Conservation (phyloP, 53 echinoderm and acorn worm genomes). For the Zoroaster sp. region DNA sequence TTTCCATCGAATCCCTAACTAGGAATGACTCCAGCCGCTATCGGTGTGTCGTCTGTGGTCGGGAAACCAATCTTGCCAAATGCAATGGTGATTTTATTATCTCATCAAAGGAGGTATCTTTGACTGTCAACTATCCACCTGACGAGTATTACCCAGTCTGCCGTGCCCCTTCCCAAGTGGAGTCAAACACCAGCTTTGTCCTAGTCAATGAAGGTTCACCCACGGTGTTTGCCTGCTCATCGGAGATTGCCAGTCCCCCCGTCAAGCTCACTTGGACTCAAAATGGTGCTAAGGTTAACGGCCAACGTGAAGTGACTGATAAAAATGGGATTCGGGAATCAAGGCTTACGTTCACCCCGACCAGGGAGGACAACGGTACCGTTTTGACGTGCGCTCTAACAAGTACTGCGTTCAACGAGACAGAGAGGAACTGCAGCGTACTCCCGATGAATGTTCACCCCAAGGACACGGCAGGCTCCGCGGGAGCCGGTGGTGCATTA, state of each 20-base stretch:
- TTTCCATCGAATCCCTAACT: neutral
- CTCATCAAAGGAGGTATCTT: neutral
- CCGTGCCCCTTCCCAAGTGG: neutral
- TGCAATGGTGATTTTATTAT: neutral
- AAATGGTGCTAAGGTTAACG: neutral
- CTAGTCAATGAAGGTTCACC: neutral
- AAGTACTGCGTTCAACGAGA: constrained; percentile 21
- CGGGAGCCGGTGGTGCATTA: neutral
- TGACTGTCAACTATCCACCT: constrained; percentile 7
- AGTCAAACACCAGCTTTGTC: neutral
- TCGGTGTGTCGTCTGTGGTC: constrained; percentile 9
- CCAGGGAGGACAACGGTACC: constrained; percentile 30
- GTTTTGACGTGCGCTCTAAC: constrained; percentile 42
- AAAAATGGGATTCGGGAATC: neutral
- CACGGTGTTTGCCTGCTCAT: constrained; percentile 5
- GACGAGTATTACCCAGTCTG: constrained; percentile 8
- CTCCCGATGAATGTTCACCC: neutral
- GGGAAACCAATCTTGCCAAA: neutral
- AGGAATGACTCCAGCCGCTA: constrained; percentile 7
- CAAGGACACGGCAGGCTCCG: neutral
- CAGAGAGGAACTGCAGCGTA: constrained; percentile 2
- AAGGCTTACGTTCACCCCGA: neutral
- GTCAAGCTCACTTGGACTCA: constrained; percentile 19
- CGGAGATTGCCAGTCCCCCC: constrained; percentile 51
- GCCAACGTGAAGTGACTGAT: neutral